Percentiles rank a stretch among this genome's conserved stretches.
Evolutionary conservation across 2,888 invertebrate species (phyloP).

Genomic region (Apodemia mormo): DNA sequence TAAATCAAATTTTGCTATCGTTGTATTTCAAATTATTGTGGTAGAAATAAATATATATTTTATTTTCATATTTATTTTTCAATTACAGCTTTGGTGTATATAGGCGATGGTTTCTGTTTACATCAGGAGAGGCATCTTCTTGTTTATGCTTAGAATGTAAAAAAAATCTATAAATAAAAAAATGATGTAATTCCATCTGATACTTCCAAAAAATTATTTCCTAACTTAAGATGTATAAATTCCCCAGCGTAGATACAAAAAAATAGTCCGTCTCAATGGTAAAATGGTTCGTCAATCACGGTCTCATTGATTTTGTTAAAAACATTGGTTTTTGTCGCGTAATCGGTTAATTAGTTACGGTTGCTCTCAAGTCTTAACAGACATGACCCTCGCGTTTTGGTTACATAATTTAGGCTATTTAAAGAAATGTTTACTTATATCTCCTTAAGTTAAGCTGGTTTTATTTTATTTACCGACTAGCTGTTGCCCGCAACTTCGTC

Average conservation of each 20-base stretch:
- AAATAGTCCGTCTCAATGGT: background rate
- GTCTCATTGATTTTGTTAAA: slow-evolving; percentile 5
- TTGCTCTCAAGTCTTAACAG: background rate
- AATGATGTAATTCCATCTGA: too few species aligned
- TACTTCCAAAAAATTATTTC: too few species aligned
- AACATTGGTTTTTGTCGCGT: slow-evolving; percentile 6
- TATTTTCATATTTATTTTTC: too few species aligned
- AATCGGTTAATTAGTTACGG: slow-evolving; percentile 11
- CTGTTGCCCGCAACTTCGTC: too few species aligned
- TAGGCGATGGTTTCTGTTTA: too few species aligned
- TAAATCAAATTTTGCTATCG: too few species aligned
- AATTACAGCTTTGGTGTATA: too few species aligned
- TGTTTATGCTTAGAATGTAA: too few species aligned
- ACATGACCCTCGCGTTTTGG: slow-evolving; percentile 6
- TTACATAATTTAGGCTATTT: slow-evolving; percentile 9
- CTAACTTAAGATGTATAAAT: background rate
- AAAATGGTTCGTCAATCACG: slow-evolving; percentile 10
- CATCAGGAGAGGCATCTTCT: too few species aligned
- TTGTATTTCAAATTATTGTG: too few species aligned
- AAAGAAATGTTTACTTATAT: slow-evolving; percentile 1
- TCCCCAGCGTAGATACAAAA: background rate
- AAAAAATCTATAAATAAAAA: too few species aligned
- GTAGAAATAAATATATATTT: too few species aligned
- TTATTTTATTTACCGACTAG: background rate
- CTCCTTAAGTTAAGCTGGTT: background rate